phyloP scores from a whole-genome alignment of 1,140 invertebrate genomes.

The Saccostrea cuccullata region DNA sequence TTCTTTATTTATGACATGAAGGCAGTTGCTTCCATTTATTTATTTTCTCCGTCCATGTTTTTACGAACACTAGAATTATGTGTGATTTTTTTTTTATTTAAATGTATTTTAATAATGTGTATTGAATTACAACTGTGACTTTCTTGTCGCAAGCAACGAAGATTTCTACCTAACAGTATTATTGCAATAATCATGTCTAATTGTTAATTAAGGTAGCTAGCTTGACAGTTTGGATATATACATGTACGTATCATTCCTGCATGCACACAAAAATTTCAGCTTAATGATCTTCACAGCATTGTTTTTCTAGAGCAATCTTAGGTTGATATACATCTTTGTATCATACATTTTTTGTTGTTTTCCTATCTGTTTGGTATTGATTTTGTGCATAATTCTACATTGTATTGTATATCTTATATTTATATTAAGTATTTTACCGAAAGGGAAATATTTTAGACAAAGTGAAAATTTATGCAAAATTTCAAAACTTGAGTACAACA shows the following conservation, averaged over 20 bases:
- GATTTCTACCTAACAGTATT: conserved; percentile 36
- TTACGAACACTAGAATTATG: background rate
- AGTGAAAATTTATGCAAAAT: no score
- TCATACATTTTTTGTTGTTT: background rate
- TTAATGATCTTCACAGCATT: background rate
- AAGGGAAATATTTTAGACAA: no score
- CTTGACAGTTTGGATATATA: background rate
- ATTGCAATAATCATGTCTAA: conserved; percentile 19
- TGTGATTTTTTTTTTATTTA: background rate
- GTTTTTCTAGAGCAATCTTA: background rate
- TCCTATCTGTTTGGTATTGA: background rate
- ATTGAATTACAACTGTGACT: conserved; percentile 11
- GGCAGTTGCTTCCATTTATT: conserved; percentile 9
- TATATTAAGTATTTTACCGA: no score
- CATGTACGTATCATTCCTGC: background rate
- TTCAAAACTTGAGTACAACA: no score
- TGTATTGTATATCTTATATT: no score
- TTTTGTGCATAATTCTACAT: background rate
- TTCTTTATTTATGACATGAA: conserved; percentile 4
- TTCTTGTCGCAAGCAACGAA: conserved; percentile 28
- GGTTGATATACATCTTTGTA: background rate
- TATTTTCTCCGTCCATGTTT: conserved; percentile 16
- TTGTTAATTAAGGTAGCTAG: conserved; percentile 24
- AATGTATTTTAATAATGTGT: conserved; percentile 17
- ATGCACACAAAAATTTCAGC: background rate